Base-by-base conservation (phyloP, 2,888 invertebrate species). In the Orchesella flavescens region DNA sequence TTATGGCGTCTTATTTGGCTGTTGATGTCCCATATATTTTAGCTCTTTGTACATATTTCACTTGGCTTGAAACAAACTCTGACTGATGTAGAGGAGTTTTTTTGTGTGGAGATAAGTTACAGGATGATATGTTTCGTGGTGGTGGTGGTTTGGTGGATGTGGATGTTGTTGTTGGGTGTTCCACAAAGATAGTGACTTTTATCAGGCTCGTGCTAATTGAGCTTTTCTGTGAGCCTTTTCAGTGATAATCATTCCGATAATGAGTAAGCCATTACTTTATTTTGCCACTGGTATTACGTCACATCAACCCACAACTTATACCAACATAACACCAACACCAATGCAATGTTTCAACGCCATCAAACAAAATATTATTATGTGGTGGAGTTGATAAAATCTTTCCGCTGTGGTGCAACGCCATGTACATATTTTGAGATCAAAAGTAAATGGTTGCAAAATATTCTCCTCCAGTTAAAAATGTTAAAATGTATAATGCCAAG, bases 141-240 rank as follows among this genome's bases (percentile, higher is more conserved):
- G 34, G 34, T 34, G 34, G 34, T 44, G 13, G 13, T 49, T 49
- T 57, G 34, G 34, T 34, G 34, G 34, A 4, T 2, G 34, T 44
- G 53, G 53, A 53, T 53, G 53, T 53, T 49, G n/a, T 49, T 49
- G 49, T 49, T 49, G 17, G n/a, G 44, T 72, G 63, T 71, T 77
- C 55, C 34, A 68, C 69, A 68, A 75, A 81, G 66, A 75, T 69
- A 55, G 55, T 73, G 19, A 61, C 65, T 63, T 72, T 85, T 85
- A 82, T 75, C 83, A 76, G 63, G 21, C 71, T 21, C 71, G 79
- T 83, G 86, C 82, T 86, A 86, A 86, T 86, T 86, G 78, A 57
- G 73, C 82, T 77, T 69, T 84, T 79, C 75, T 74, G 19, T 73
- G 66, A 74, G 66, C 59, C 73, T 80, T 68, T 74, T 74, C 73